Base-by-base conservation (phyloP, 2,888 invertebrate genomes). In the Torymus tubicola region DNA sequence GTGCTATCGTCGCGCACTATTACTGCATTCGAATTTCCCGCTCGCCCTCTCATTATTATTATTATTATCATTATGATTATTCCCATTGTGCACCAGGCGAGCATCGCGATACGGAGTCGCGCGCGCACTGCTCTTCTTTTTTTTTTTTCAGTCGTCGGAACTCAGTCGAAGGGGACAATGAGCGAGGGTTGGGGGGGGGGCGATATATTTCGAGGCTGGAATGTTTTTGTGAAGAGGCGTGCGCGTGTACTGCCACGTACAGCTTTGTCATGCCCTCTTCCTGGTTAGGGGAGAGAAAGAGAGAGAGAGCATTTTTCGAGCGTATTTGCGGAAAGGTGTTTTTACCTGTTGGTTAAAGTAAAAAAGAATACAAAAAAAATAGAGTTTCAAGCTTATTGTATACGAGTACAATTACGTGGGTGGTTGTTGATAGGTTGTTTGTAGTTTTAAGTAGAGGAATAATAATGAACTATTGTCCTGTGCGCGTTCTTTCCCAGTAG, bases 1-100 rank as follows among this genome's bases (percentile, higher is more conserved):
- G 42, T 42, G 42, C 10, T 42, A 42, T 42, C 42, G 42, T 42
- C 0, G 42, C 0, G 42, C 50, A 18, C 21, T 14, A 53, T 78
- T 16, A 13, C 24, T 14, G 18, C 71, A 65, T 71, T 78, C 60
- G 65, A 71, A 78, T 78, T 78, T 78, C 53, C 71, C 72, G 52
- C 78, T 64, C 24, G 11, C 8, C n/a, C 55, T 58, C 42, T 42
- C 42, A 8, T 42, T 42, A 42, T 42, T 42, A 42, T 42, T 42
- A 42, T 42, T 31, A 31, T 31, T 64, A 12, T 50, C 42, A 64
- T 77, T 76, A 63, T 21, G 21, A 21, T 69, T 63, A 63, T 69
- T 76, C n/a, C 24, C 70, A 57, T 69, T 77, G 70, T 16, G 63
- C 24, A 52, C 21, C 50, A 16, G 11, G 10, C 21, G 5, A n/a